Evolutionary conservation across 2,797 vertebrate genomes (phyloP).

Genomic region (Chelon auratus): DNA sequence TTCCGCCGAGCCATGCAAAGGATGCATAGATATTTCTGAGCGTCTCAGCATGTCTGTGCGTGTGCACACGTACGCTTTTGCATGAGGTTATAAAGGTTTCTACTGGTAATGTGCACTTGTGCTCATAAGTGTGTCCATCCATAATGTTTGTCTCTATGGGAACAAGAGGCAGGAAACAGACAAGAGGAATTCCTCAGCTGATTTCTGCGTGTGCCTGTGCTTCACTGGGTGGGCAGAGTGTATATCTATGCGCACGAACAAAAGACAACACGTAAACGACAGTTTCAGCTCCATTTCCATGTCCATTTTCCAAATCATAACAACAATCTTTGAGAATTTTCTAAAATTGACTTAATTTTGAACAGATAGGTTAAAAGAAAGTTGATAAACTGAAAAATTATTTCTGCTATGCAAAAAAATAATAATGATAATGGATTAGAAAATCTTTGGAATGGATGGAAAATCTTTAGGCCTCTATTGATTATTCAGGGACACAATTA

Average conservation of each 20-base stretch:
- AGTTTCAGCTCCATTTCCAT: too few relatives aligned
- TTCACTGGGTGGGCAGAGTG: neutral
- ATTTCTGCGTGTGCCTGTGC: neutral
- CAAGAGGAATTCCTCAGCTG: constrained; percentile 22
- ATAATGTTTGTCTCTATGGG: constrained; percentile 48
- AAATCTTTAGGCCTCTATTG: too few relatives aligned
- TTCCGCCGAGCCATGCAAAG: constrained; percentile 19
- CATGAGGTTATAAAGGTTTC: constrained; percentile 39
- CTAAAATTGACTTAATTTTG: too few relatives aligned
- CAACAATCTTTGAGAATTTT: too few relatives aligned
- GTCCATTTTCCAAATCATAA: too few relatives aligned
- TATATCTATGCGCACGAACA: neutral
- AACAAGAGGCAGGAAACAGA: constrained; percentile 52
- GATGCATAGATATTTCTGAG: neutral
- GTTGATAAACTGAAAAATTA: too few relatives aligned
- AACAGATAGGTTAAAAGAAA: too few relatives aligned
- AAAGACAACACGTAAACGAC: too few relatives aligned
- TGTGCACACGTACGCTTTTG: constrained; percentile 25
- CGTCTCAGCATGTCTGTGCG: constrained; percentile 10
- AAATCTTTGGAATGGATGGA: too few relatives aligned
- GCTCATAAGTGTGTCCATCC: constrained; percentile 43
- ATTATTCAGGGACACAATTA: too few relatives aligned
- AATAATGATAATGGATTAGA: too few relatives aligned
- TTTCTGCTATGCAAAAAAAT: too few relatives aligned
- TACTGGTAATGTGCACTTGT: constrained; percentile 35